Conservation (phyloP, 2,113 vertebrate genomes). For the Guaruba guarouba region DNA sequence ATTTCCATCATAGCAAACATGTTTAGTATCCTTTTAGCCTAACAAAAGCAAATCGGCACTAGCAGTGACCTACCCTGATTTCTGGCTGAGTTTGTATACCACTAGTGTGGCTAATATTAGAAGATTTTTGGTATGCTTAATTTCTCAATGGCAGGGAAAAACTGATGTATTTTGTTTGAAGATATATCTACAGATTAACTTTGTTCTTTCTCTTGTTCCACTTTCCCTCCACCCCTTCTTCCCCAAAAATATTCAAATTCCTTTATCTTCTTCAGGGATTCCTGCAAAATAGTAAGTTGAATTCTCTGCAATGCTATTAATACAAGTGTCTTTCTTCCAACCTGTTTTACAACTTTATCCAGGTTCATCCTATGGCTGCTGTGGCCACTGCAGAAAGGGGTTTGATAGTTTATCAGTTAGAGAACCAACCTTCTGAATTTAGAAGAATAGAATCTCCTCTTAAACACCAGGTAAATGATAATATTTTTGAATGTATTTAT, state of each 20-base stretch:
- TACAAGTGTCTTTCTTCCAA: not conserved
- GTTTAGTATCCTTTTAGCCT: not conserved
- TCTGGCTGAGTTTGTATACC: not conserved
- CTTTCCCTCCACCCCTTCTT: not conserved
- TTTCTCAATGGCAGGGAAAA: not conserved
- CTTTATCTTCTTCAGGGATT: not conserved
- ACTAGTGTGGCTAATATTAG: not conserved
- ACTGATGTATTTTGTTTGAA: not conserved
- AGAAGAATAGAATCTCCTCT: slow-evolving; percentile 96
- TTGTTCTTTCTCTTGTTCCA: not conserved
- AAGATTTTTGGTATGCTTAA: not conserved
- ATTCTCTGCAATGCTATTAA: not conserved
- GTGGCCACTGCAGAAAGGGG: slow-evolving; percentile 95
- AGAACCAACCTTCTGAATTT: slow-evolving; percentile 97
- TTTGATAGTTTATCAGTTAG: slow-evolving; percentile 95
- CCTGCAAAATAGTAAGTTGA: not conserved
- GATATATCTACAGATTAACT: not conserved
- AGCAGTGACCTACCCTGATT: not conserved
- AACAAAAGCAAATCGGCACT: not conserved
- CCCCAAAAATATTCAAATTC: not conserved
- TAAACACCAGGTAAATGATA: slow-evolving; percentile 90
- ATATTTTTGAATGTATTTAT: not conserved
- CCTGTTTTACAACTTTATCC: not conserved
- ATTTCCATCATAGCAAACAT: not conserved
- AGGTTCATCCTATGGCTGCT: slow-evolving; percentile 98